Percentiles rank a stretch among this genome's conserved stretches.
These are phyloP conservation scores for Simalia tracyae DNA, from an alignment of 2,797 vertebrate genomes.

Conservation along the genomic window DNA sequence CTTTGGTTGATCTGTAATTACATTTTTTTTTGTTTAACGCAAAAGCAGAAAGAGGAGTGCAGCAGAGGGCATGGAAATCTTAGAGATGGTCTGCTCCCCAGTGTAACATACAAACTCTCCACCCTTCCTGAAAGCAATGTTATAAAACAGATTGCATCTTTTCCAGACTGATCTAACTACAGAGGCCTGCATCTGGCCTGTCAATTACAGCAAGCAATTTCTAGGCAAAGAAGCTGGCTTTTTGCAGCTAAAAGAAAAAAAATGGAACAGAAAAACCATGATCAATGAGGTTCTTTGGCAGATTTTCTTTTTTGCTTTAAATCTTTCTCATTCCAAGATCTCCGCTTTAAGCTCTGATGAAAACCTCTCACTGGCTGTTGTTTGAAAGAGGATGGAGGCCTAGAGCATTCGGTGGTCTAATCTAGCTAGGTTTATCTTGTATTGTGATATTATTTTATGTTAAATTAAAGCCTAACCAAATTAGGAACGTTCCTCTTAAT, in stretches of 20 bases:
- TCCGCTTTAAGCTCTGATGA: neutral
- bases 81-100: neutral
- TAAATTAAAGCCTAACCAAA: neutral
- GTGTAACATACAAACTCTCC: neutral
- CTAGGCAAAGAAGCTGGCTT: neutral
- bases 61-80: neutral
- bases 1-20: neutral
- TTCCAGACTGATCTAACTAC: neutral
- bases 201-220: neutral
- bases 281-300: neutral
- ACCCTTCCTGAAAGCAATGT: neutral
- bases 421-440: neutral
- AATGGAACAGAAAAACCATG: neutral
- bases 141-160: neutral
- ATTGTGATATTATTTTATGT: neutral
- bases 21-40: neutral
- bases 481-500: neutral
- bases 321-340: neutral
- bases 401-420: neutral
- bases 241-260: neutral
- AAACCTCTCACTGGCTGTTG: neutral
- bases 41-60: too few species aligned
- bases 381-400: neutral
- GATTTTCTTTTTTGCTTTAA: neutral
- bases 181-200: neutral